These are phyloP conservation scores for Aphaenogaster rudis DNA, from an alignment of 1,140 invertebrate species.

Conservation along the genomic window DNA sequence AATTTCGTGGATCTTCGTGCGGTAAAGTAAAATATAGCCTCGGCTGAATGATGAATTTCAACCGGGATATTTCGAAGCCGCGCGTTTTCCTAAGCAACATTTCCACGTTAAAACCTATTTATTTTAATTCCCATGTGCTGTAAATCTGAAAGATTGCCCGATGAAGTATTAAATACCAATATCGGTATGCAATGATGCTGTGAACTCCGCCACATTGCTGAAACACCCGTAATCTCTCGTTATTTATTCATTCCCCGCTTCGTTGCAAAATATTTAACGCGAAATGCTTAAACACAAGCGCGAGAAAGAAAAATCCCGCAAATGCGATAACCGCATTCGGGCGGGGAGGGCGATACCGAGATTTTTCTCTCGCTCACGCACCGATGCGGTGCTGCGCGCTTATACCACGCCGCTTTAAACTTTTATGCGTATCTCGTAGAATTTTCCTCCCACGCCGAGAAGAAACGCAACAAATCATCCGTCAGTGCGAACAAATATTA, in stretches of 20 bases:
- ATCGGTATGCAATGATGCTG: conserved; percentile 4
- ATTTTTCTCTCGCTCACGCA: conserved; percentile 37
- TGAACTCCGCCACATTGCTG: not conserved
- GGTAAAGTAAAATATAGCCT: not conserved
- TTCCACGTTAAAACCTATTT: not conserved
- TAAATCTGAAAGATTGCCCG: conserved; percentile 9
- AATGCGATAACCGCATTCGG: conserved; percentile 36
- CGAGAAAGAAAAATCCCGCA: conserved; percentile 12
- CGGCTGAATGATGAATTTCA: not conserved
- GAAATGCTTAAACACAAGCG: conserved; percentile 27
- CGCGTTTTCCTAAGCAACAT: not conserved
- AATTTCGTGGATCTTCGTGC: not conserved
- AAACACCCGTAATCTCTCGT: conserved; percentile 24
- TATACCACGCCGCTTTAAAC: conserved; percentile 15
- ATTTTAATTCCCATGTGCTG: conserved; percentile 33
- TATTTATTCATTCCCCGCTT: conserved; percentile 28
- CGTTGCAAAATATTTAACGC: conserved; percentile 49
- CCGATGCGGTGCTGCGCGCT: not conserved
- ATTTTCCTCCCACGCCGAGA: not conserved
- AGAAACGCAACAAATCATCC: conserved; percentile 16
- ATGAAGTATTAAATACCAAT: conserved; percentile 50
- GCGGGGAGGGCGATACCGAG: not conserved
- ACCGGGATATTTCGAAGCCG: conserved; percentile 11
- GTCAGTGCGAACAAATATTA: conserved; percentile 2
- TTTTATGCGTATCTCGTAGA: conserved; percentile 14